A percentile compares a stretch with the other conserved stretches of the same genome.
phyloP scores from a whole-genome alignment of 2,113 vertebrate species.

The Bombycilla garrulus region DNA sequence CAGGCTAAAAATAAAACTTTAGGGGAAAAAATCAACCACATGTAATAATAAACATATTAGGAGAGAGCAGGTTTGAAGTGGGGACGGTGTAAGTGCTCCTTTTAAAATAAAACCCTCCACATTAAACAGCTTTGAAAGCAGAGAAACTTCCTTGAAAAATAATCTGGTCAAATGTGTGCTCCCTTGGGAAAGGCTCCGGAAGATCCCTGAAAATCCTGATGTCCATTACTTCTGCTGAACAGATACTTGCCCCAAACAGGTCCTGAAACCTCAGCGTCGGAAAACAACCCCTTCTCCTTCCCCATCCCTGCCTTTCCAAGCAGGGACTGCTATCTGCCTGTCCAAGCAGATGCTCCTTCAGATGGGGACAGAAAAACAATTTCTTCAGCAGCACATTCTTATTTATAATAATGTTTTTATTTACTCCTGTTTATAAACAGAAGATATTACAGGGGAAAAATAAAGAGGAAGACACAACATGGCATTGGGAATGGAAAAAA shows the following conservation, averaged over 20 bases:
- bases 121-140: not conserved
- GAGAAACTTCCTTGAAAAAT: not conserved
- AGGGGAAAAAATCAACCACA: not conserved
- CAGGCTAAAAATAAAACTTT: constrained; percentile 20
- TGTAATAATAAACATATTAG: not conserved
- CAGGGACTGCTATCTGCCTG: not conserved
- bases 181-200: not conserved
- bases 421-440: not conserved
- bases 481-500: not conserved
- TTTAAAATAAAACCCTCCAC: not conserved
- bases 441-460: not conserved
- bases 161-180: not conserved
- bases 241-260: not conserved
- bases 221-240: not conserved
- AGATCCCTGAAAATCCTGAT: not conserved
- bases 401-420: not conserved
- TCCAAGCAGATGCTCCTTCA: not conserved
- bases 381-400: not conserved
- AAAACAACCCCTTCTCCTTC: not conserved
- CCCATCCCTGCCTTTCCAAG: not conserved
- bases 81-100: not conserved
- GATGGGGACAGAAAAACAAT: not conserved
- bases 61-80: not conserved
- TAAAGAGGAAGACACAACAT: not conserved
- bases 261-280: fast-evolving